These are phyloP conservation scores for Chloroceryle inda DNA, from an alignment of 2,797 vertebrate species.

Conservation along the genomic window DNA sequence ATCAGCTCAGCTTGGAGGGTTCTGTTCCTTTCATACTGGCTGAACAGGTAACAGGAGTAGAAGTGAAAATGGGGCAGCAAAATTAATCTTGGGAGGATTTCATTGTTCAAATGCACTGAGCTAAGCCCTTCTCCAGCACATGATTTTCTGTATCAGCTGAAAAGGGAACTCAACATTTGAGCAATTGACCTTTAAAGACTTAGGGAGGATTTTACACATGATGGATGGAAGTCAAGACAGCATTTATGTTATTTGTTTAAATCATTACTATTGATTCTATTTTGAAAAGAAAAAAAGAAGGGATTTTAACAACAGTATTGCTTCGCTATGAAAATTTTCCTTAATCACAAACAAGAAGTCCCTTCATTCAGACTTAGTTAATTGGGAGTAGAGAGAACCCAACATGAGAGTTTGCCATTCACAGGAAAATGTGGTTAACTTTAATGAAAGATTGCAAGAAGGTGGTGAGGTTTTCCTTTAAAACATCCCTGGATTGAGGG, in stretches of 20 bases:
- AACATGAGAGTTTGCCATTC: not conserved
- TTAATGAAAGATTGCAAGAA: not conserved
- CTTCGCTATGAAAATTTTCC: not conserved
- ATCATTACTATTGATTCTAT: not conserved
- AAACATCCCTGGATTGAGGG: not conserved
- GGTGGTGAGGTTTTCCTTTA: not conserved
- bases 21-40: not conserved
- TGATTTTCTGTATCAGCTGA: not conserved
- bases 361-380: not conserved
- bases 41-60: rapidly evolving
- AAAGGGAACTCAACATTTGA: not conserved
- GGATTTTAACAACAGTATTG: not conserved
- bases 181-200: not conserved
- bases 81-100: not conserved
- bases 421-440: not conserved
- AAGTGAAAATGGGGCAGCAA: not conserved
- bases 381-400: not conserved
- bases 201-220: not conserved
- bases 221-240: not conserved
- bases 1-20: not conserved
- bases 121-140: not conserved
- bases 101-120: not conserved
- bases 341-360: not conserved
- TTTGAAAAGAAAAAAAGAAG: not conserved
- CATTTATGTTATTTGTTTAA: not conserved